Evolutionary conservation across 2,113 vertebrate species (phyloP), one percentile per base, ranked within the genome.

Genomic region (Numenius arquata): DNA sequence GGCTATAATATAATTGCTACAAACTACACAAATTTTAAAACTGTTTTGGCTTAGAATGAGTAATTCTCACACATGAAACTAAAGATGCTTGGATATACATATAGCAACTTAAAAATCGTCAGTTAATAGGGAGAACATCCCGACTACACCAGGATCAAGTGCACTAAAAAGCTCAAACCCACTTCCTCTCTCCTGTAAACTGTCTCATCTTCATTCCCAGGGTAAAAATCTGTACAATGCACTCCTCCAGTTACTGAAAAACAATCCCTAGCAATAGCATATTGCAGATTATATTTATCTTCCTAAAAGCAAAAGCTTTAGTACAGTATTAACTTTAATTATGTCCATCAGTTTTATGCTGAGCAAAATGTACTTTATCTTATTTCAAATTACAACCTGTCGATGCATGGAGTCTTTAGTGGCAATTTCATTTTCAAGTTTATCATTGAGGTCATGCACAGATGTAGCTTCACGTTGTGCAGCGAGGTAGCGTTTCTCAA

Each of bases 401-500:
- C 99, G 98, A 82, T 98, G 99, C 87, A 99, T 97, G 8, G 99
- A 99, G 38, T 99, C 99, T 97, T 99, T 99, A 96, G 99, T 99
- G 96, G 99, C 99, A 45, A 99, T 99, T 98, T 99, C 99, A 12
- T 99, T 99, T 98, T 99, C 99, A 97, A 99, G 99, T 97, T 99
- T 99, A 96, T 99, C 99, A 13, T 99, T 99, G 95, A 99, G 98
- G 98, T 99, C 99, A 3, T 99, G 99, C 92, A 99, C 99, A 10
- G 99, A 99, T 52, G 99, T 99, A 55, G 99, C 99, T 97, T 99
- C 99, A 84, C 99, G 98, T 96, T 99, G 99, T 70, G 99, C 99
- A 1, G 99, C 99, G 95, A 99, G 99, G 98, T 99, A 99, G 96
- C 99, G 99, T 94, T 99, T 99, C 97, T 99, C 99, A 36, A 99